Percentiles rank a stretch among this genome's conserved stretches.
phyloP scores from a whole-genome alignment of 2,888 invertebrate genomes.

The Mimachlamys varia region DNA sequence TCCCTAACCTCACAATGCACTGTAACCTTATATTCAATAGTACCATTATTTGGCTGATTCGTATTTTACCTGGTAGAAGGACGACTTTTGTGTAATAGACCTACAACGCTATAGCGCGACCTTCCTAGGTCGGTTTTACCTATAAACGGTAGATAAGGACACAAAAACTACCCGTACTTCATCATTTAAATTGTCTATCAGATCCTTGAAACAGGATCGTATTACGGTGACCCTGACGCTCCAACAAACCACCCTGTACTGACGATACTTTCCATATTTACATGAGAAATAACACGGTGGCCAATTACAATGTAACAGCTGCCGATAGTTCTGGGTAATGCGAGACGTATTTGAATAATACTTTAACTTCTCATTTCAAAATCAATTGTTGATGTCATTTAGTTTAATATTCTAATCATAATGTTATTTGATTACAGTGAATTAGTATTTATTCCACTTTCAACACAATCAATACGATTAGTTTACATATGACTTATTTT shows the following conservation, averaged over 20 bases:
- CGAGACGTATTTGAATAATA: too few species aligned
- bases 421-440: too few species aligned
- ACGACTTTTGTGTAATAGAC: background rate
- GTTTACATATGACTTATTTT: too few species aligned
- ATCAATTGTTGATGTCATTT: too few species aligned
- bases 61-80: background rate
- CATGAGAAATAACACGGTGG: too few species aligned
- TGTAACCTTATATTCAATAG: constrained; percentile 24
- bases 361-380: too few species aligned
- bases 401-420: too few species aligned
- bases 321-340: too few species aligned
- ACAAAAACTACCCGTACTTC: background rate
- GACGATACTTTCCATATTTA: too few species aligned
- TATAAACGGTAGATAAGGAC: background rate
- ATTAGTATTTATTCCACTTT: too few species aligned
- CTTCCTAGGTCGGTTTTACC: background rate
- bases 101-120: constrained; percentile 7
- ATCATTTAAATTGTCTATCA: background rate
- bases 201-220: background rate
- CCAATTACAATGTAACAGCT: too few species aligned
- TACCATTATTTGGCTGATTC: background rate
- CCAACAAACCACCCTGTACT: background rate
- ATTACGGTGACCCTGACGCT: background rate
- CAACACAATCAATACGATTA: too few species aligned
- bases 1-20: background rate